Conservation (phyloP, 2,888 invertebrate species). For the Epiblema foenella region DNA sequence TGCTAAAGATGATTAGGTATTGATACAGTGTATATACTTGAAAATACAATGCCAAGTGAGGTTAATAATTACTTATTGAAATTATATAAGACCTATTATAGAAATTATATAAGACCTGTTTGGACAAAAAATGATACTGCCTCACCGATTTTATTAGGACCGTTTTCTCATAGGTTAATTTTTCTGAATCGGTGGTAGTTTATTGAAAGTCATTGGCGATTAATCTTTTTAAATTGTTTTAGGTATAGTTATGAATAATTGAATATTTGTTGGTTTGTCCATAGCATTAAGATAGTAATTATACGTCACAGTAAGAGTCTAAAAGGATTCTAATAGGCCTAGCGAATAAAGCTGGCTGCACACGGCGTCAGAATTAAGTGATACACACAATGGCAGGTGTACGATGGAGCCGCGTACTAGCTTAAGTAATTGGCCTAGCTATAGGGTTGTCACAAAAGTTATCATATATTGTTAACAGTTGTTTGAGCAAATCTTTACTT, state of each 20-base stretch:
- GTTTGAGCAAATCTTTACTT: neutral
- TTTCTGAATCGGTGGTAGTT: too few species aligned
- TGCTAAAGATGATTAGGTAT: too few species aligned
- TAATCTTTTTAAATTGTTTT: too few species aligned
- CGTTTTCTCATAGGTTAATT: too few species aligned
- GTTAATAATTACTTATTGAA: too few species aligned
- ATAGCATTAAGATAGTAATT: conserved; percentile 2
- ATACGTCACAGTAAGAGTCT: conserved; percentile 7
- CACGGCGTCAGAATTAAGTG: conserved; percentile 43
- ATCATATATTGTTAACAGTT: neutral
- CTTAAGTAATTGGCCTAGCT: conserved; percentile 81
- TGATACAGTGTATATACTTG: too few species aligned
- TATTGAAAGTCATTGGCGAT: too few species aligned
- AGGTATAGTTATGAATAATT: neutral
- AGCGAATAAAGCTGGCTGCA: conserved; percentile 18
- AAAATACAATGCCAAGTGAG: too few species aligned
- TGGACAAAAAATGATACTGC: too few species aligned
- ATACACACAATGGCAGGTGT: conserved; percentile 73
- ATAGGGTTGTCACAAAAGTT: conserved; percentile 62
- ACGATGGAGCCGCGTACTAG: conserved; percentile 68
- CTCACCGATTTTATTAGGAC: too few species aligned
- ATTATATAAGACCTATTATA: too few species aligned
- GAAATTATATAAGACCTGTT: too few species aligned
- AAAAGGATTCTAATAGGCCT: conserved; percentile 4
- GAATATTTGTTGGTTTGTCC: neutral